phyloP scores from a whole-genome alignment of 1,140 invertebrate genomes.

The Homalodisca vitripennis region DNA sequence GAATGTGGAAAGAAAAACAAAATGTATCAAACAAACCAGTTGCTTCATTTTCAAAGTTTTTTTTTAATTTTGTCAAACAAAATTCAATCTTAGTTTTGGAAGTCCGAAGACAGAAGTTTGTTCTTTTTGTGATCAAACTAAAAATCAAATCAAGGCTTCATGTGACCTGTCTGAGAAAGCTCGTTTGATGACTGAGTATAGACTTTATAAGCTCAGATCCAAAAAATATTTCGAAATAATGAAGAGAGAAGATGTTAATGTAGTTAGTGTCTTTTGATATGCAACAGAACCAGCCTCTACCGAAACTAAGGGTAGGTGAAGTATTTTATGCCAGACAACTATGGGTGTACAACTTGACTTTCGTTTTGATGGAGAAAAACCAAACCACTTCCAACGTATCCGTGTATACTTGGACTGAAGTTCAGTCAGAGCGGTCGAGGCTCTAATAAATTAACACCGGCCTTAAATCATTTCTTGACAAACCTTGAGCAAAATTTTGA shows the following conservation, averaged over 20 bases:
- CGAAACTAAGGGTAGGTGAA: constrained; percentile 31
- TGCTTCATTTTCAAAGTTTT: constrained; percentile 12
- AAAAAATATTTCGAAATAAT: constrained; percentile 8
- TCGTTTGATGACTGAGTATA: background rate
- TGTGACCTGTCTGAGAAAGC: background rate
- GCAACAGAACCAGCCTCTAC: constrained; percentile 35
- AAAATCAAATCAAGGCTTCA: constrained; percentile 10
- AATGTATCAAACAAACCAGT: background rate
- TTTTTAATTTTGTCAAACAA: constrained; percentile 18
- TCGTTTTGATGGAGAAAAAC: constrained; percentile 38
- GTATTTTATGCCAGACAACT: constrained; percentile 43
- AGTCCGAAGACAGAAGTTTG: constrained; percentile 19
- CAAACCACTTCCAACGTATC: constrained; percentile 38
- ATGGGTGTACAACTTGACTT: constrained; percentile 46
- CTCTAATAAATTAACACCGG: constrained; percentile 43
- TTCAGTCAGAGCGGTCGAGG: constrained; percentile 39
- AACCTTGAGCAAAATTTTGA: constrained; percentile 1
- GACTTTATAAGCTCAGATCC: constrained; percentile 10
- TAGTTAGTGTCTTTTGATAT: constrained; percentile 32
- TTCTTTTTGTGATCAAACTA: constrained; percentile 23
- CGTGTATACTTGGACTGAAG: constrained; percentile 44
- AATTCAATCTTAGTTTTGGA: constrained; percentile 24
- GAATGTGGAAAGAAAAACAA: constrained; percentile 8
- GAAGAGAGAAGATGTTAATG: background rate
- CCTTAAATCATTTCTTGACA: constrained; percentile 39